Conservation (phyloP, 2,113 vertebrate genomes). For the Sminthopsis crassicaudata region DNA sequence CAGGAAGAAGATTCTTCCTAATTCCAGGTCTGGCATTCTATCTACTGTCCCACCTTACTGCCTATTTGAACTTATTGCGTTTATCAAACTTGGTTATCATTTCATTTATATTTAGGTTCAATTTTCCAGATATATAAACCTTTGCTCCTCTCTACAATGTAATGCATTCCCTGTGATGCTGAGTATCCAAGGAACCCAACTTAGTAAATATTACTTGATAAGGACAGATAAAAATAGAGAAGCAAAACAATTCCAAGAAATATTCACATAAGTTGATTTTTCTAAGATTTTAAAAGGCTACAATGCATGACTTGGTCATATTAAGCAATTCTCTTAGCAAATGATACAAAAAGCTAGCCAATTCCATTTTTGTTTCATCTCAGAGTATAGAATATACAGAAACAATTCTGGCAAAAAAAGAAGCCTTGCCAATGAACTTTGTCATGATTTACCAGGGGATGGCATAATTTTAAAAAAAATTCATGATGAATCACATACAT, state of each 20-base stretch:
- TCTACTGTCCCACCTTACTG: background rate
- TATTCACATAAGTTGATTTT: conserved; percentile 60
- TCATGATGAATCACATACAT: conserved; percentile 41
- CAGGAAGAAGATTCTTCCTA: no score
- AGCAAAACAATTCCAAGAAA: conserved; percentile 55
- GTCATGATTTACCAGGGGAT: conserved; percentile 14
- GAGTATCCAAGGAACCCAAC: conserved; percentile 39
- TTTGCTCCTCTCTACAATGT: conserved; percentile 19
- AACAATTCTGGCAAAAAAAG: conserved; percentile 43
- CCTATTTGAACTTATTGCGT: conserved; percentile 55
- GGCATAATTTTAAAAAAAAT: conserved; percentile 55
- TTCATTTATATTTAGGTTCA: conserved; percentile 61
- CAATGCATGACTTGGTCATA: conserved; percentile 48
- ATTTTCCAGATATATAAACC: conserved; percentile 55
- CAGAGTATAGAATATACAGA: conserved; percentile 56
- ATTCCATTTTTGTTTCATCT: background rate
- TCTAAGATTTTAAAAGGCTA: conserved; percentile 53
- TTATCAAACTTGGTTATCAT: conserved; percentile 56
- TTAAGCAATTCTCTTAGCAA: conserved; percentile 46
- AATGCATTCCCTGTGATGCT: conserved; percentile 49
- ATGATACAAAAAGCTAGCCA: conserved; percentile 47
- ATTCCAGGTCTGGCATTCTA: background rate
- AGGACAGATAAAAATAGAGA: conserved; percentile 59
- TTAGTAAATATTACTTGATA: conserved; percentile 51
- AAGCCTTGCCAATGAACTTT: conserved; percentile 43